Evolutionary conservation across 2,113 vertebrate species (phyloP), one percentile per base, ranked within the genome.

Genomic region (Burhinus bistriatus): DNA sequence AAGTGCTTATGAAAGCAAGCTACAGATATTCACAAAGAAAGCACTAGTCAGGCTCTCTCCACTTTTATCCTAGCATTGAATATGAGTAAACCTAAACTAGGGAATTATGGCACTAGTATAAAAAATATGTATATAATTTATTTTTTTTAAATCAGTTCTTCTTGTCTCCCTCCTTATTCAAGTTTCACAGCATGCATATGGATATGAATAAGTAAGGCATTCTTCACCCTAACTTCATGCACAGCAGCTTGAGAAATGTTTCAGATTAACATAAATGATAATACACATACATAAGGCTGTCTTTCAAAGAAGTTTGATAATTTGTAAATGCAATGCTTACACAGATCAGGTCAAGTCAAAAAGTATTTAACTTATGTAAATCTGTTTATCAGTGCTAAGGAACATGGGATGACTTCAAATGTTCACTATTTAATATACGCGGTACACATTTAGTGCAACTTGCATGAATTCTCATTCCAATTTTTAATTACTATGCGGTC

Each of bases 401-500:
- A 87, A 86, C 79, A 97, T 2, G 34, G 77, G 91, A 92, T 40
- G 84, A 73, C 69, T 84, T 95, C 51, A 91, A 70, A 89, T 83
- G 25, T 61, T 97, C 73, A 13, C 93, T 91, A 93, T 44, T 91
- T 68, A 92, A 93, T 85, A 89, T 42, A 87, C 13, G 23, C 9
- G 15, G 93, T 62, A 92, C 76, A 86, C 58, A 89, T 45, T 86
- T 66, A 47, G 23, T 52, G 73, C 51, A 82, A 91, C 36, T 93
- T 45, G 10, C 76, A 76, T 69, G 66, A 86, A 88, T 92, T 96
- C 89, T 92, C 88, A 72, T 80, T 95, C 91, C 92, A 80, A 87
- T 92, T 98, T 93, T 96, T 97, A 87, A 95, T 95, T 96, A 95
- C 91, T 95, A 79, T 83, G 58, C 77, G 52, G 68, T 36, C 87